Conservation (phyloP, 23 tunicate genomes). For the Ciona savignyi region DNA sequence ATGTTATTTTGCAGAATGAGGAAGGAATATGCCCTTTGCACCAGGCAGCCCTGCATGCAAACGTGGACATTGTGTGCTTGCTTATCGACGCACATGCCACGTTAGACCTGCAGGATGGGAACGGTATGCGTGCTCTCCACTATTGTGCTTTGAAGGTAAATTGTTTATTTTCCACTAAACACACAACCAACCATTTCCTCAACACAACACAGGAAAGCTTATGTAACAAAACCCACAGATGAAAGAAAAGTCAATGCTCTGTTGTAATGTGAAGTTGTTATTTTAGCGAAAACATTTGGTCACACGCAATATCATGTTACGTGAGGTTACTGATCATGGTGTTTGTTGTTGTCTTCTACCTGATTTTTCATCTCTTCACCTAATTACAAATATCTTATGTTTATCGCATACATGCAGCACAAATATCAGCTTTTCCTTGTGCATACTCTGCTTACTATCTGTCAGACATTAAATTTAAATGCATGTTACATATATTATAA, state of each 20-base stretch:
- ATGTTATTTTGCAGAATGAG: slow-evolving; percentile 20
- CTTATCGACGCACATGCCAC: slow-evolving; percentile 25
- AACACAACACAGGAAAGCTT: too few species aligned
- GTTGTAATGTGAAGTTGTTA: background rate
- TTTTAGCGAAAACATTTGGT: background rate
- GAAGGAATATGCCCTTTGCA: slow-evolving; percentile 54
- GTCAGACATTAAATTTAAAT: too few species aligned
- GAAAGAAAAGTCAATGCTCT: too few species aligned
- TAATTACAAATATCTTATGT: too few species aligned
- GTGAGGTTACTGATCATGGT: background rate
- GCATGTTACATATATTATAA: too few species aligned
- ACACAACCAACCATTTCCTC: too few species aligned
- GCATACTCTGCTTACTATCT: too few species aligned
- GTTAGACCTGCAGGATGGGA: slow-evolving; percentile 33
- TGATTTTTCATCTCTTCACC: too few species aligned
- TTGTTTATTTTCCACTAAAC: too few species aligned
- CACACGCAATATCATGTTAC: background rate
- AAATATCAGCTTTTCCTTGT: too few species aligned
- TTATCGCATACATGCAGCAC: too few species aligned
- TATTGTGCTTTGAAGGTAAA: slow-evolving; percentile 46
- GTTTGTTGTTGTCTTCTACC: background rate
- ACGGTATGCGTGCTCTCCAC: slow-evolving; percentile 43
- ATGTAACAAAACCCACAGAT: too few species aligned
- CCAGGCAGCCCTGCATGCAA: slow-evolving; percentile 38
- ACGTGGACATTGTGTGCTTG: slow-evolving; percentile 18